A percentile compares a stretch with the other conserved stretches of the same genome.
phyloP scores from a whole-genome alignment of 2,797 vertebrate species.

The Agapornis canus region DNA sequence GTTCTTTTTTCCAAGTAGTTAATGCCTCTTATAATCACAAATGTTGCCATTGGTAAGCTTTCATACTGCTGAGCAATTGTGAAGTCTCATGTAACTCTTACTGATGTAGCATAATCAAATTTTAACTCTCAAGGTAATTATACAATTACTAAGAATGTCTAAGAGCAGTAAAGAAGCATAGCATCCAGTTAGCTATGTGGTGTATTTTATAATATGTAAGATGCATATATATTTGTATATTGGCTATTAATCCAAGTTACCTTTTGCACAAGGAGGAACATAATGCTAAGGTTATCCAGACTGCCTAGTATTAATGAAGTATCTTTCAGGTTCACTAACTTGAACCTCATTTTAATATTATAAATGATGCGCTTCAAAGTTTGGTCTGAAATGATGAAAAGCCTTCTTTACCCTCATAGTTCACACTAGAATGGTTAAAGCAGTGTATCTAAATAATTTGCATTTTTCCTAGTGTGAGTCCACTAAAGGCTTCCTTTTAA shows the following conservation, averaged over 20 bases:
- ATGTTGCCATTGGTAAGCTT: not conserved
- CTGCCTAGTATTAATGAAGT: not conserved
- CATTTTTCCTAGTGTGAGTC: not conserved
- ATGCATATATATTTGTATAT: not conserved
- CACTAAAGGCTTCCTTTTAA: not conserved
- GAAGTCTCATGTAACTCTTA: not conserved
- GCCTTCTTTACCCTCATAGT: not conserved
- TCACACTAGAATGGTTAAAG: not conserved
- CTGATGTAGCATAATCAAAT: not conserved
- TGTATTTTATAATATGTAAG: not conserved
- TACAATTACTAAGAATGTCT: not conserved
- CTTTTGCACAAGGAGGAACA: constrained; percentile 12
- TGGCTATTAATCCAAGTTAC: not conserved
- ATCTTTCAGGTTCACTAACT: not conserved
- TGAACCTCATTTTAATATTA: not conserved
- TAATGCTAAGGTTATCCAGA: not conserved
- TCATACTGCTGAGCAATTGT: not conserved
- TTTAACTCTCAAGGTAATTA: constrained; percentile 4
- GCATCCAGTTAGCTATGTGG: not conserved
- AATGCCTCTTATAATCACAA: not conserved
- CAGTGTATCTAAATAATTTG: not conserved
- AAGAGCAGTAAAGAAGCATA: not conserved
- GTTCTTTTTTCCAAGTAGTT: not conserved
- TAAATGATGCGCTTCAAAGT: not conserved
- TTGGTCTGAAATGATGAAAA: not conserved